These are phyloP conservation scores for Lagenorhynchus albirostris DNA, from an alignment of 2,113 vertebrate species.

Conservation along the genomic window DNA sequence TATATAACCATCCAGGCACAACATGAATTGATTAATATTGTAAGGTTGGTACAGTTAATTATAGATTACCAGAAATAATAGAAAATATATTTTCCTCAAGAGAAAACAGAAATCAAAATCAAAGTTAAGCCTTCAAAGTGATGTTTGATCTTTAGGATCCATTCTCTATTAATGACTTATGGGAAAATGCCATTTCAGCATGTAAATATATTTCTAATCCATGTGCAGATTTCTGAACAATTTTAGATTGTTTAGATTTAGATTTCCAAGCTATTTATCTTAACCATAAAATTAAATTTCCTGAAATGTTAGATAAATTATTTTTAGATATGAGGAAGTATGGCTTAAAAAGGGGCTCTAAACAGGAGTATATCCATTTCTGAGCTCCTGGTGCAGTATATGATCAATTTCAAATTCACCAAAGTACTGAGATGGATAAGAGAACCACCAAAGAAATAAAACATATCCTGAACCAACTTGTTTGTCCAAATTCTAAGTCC, in stretches of 20 bases:
- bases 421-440: conserved; percentile 73
- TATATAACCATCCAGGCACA: conserved; percentile 91
- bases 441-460: conserved; percentile 82
- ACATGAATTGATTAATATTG: conserved; percentile 93
- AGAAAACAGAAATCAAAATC: conserved; percentile 86
- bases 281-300: conserved; percentile 85
- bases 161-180: conserved; percentile 93
- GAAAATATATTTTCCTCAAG: conserved; percentile 87
- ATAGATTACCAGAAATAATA: conserved; percentile 91
- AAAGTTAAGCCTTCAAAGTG: conserved; percentile 92
- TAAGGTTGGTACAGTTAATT: conserved; percentile 91
- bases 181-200: conserved; percentile 90
- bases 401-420: conserved; percentile 85
- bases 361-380: conserved; percentile 86
- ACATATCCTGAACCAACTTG: conserved; percentile 86
- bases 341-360: conserved; percentile 88
- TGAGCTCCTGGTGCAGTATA: conserved; percentile 87
- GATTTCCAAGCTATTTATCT: conserved; percentile 82
- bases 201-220: conserved; percentile 89
- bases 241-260: not conserved
- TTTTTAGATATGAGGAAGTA: conserved; percentile 88
- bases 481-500: conserved; percentile 88
- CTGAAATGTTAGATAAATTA: conserved; percentile 87
- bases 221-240: conserved; percentile 70
- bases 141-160: conserved; percentile 90